phyloP scores from a whole-genome alignment of 92 coral and sea anemone species.

The Phenganax stokvisi region DNA sequence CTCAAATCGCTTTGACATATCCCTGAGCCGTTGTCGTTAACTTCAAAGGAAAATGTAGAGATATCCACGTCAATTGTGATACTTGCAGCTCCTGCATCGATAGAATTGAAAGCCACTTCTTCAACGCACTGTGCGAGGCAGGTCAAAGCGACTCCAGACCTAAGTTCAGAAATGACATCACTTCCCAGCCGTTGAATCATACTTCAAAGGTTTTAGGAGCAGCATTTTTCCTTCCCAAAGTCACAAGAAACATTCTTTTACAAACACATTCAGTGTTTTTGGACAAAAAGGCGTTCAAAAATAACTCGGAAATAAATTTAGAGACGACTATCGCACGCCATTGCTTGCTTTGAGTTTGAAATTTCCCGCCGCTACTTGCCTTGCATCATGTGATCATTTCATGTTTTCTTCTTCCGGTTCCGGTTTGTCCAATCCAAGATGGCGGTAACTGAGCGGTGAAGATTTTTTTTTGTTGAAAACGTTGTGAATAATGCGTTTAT shows the following conservation, averaged over 20 bases:
- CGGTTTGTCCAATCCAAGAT: constrained; percentile 26
- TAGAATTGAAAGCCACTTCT: constrained; percentile 81
- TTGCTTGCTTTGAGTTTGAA: constrained; percentile 17
- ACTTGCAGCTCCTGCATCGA: constrained; percentile 86
- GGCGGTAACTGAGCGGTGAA: constrained; percentile 21
- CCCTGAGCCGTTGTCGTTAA: constrained; percentile 83
- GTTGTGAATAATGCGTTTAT: background rate
- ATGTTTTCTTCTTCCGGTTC: background rate
- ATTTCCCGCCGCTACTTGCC: constrained; percentile 13
- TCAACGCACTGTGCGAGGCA: constrained; percentile 84
- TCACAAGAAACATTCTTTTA: background rate
- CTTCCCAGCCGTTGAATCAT: constrained; percentile 79
- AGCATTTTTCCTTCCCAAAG: background rate
- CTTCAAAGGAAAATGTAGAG: constrained; percentile 66
- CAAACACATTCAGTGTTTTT: background rate
- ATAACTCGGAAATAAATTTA: background rate
- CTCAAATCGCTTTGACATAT: constrained; percentile 57
- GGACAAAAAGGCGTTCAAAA: background rate
- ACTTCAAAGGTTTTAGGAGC: background rate
- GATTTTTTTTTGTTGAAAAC: background rate
- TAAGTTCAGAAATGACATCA: constrained; percentile 68
- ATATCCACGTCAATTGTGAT: constrained; percentile 73
- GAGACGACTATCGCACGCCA: no score
- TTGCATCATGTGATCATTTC: background rate
- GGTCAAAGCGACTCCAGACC: constrained; percentile 88